Evolutionary conservation across 2,113 vertebrate genomes (phyloP).

Genomic region (Gila orcuttii): DNA sequence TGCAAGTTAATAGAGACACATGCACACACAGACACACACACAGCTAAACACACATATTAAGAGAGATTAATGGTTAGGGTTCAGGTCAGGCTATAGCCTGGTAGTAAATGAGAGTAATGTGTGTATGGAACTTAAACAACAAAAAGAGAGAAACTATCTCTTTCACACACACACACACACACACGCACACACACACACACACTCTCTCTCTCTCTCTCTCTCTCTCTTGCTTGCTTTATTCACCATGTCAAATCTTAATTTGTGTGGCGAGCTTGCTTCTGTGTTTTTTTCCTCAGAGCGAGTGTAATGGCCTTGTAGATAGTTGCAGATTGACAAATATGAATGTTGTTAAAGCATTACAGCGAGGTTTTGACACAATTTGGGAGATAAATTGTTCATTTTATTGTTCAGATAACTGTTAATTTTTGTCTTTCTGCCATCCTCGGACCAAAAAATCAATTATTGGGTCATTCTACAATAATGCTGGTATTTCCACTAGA

Average conservation of each 20-base stretch:
- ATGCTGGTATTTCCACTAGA: not conserved
- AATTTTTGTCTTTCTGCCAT: not conserved
- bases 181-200: not conserved
- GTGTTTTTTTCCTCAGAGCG: not conserved
- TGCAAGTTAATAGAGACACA: constrained; percentile 11
- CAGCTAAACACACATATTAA: constrained; percentile 33
- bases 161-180: not conserved
- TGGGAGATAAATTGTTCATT: not conserved
- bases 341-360: not conserved
- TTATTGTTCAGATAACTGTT: no score
- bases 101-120: constrained; percentile 54
- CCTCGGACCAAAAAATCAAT: not conserved
- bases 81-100: constrained; percentile 38
- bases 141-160: constrained; percentile 59
- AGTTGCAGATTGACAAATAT: not conserved
- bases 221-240: constrained; percentile 1
- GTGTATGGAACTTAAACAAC: constrained; percentile 50
- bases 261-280: not conserved
- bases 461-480: not conserved
- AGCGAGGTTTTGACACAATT: not conserved
- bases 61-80: constrained; percentile 44
- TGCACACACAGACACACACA: not conserved
- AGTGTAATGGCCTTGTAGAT: not conserved
- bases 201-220: not conserved
- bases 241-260: not conserved